Evolutionary conservation across 2,113 vertebrate genomes (phyloP).

Genomic region (Mobula hypostoma): DNA sequence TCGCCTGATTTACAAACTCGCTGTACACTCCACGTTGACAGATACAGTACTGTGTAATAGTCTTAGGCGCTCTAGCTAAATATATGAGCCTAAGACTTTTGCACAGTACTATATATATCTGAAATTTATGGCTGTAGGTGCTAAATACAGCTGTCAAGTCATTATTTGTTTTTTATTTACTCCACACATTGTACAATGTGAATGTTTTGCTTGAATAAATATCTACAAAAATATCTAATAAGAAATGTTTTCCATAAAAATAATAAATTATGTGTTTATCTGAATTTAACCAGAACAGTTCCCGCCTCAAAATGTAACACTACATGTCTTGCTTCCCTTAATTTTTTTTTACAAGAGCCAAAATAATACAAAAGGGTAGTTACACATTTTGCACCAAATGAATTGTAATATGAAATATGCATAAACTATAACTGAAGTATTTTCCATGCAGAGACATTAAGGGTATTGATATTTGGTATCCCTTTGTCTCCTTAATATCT

Average conservation of each 20-base stretch:
- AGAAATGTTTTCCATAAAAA: neutral
- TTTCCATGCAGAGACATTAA: neutral
- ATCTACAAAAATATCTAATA: neutral
- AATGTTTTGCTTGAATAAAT: neutral
- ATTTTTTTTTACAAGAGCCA: neutral
- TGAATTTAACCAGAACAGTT: slow-evolving; percentile 1
- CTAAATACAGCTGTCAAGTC: neutral
- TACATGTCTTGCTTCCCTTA: neutral
- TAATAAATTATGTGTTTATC: neutral
- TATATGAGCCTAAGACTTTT: too few relatives aligned
- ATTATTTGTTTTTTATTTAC: neutral
- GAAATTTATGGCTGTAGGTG: neutral
- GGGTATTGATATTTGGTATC: neutral
- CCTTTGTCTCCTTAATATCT: neutral
- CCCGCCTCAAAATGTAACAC: too few relatives aligned
- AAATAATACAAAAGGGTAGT: slow-evolving; percentile 10
- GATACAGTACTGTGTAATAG: too few relatives aligned
- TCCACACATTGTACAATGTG: neutral
- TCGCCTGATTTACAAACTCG: too few relatives aligned
- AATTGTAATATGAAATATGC: neutral
- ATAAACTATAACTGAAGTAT: neutral
- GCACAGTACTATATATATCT: neutral
- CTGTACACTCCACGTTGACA: too few relatives aligned
- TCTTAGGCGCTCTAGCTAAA: too few relatives aligned
- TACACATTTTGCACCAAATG: neutral